Evolutionary conservation across 1,140 invertebrate species (phyloP).

Genomic region (Panagrolaimus sp.): DNA sequence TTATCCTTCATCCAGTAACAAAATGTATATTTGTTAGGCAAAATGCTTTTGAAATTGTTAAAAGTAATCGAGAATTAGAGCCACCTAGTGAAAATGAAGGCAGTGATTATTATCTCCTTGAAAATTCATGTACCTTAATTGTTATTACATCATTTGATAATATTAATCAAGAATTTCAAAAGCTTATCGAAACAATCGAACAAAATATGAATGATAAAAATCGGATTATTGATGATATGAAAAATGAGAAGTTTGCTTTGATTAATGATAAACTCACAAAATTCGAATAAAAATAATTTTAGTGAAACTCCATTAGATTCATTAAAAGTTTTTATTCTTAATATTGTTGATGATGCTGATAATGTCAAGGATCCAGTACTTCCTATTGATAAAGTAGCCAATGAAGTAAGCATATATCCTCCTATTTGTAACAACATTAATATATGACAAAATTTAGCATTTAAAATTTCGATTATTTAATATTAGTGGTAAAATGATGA

Average conservation of each 20-base stretch:
- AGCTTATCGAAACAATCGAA: not conserved
- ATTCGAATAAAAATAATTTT: too few species aligned
- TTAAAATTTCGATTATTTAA: not conserved
- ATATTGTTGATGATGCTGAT: not conserved
- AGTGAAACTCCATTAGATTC: not conserved
- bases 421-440: not conserved
- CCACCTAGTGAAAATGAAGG: not conserved
- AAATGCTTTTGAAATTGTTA: not conserved
- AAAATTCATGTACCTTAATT: not conserved
- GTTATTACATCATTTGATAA: constrained; percentile 9
- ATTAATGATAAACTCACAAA: not conserved
- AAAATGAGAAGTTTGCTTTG: not conserved
- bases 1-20: not conserved
- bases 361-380: not conserved
- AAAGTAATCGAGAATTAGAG: not conserved
- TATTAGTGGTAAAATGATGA: not conserved
- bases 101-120: not conserved
- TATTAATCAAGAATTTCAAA: not conserved
- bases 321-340: not conserved
- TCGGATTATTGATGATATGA: not conserved
- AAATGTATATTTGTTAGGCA: not conserved
- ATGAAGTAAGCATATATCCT: too few species aligned
- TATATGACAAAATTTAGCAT: not conserved
- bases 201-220: not conserved
- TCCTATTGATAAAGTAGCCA: too few species aligned